Evolutionary conservation across 2,888 invertebrate species (phyloP), one percentile per base, ranked within the genome.

Genomic region (Lymantria dispar): DNA sequence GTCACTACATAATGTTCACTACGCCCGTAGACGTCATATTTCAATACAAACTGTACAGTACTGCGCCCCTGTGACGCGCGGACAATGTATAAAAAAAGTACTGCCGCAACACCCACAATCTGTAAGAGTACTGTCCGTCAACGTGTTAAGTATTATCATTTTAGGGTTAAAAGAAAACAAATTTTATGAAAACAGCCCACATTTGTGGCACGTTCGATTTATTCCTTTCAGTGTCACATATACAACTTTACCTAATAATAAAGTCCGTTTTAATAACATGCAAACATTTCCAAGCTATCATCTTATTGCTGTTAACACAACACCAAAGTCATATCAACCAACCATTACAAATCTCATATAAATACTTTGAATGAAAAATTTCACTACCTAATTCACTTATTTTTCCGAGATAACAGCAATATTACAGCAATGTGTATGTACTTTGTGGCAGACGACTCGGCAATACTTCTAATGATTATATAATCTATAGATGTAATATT

Each of bases 201-300:
- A 81, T 70, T 66, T 71, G 86, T 84, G 87, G 86, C 78, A 80
- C 76, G 83, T 84, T 82, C 76, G 83, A 85, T 90, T 90, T 89
- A 89, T 87, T 89, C 70, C 70, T 74, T 80, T 78, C 78, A 81
- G 72, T 80, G 80, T 81, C 76, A 76, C 74, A 73, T 68, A 63
- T 78, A 82, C 77, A 85, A 68, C 64, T 59, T 74, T 71, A 73
- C 77, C 68, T 75, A 73, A 64, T 63, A 66, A 62, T 62, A 70
- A 61, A 68, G 64, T 72, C 76, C 68, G 64, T 62, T 78, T 70
- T 80, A 80, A 74, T 78, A 78, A 78, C 71, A 72, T 64, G 57
- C 60, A 51, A 68, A 71, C 62, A 67, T 64, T 64, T 58, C 63
- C 66, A 70, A 63, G 72, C 71, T 66, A 66, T 53, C 60, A 64